These are phyloP conservation scores for Spodoptera littoralis DNA, from an alignment of 2,888 invertebrate species.

Conservation along the genomic window DNA sequence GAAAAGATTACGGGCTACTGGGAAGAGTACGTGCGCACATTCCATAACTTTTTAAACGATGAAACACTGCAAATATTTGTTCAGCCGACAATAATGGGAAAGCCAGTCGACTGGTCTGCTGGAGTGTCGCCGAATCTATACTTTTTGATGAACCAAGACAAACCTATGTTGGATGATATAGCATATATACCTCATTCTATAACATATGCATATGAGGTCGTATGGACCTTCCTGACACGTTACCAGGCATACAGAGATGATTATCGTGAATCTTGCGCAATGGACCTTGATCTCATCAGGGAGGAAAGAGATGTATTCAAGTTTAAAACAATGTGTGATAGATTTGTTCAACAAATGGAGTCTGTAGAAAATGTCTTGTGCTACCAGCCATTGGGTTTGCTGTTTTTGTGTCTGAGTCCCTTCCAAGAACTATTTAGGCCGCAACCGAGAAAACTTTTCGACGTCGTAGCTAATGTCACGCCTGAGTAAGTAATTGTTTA, in stretches of 20 bases:
- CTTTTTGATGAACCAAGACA: slow-evolving; percentile 92
- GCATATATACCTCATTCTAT: slow-evolving; percentile 89
- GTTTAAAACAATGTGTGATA: slow-evolving; percentile 91
- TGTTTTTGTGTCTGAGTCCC: slow-evolving; percentile 91
- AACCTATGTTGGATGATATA: slow-evolving; percentile 86
- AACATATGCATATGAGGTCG: slow-evolving; percentile 89
- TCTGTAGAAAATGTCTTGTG: slow-evolving; percentile 91
- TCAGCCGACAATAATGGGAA: slow-evolving; percentile 95
- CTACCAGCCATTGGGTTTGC: slow-evolving; percentile 92
- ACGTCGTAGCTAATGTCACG: slow-evolving; percentile 90
- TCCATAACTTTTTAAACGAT: slow-evolving; percentile 92
- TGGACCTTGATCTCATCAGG: slow-evolving; percentile 90
- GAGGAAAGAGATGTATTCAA: slow-evolving; percentile 90
- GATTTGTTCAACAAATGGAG: slow-evolving; percentile 91
- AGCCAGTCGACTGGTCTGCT: slow-evolving; percentile 93
- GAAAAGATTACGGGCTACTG: slow-evolving; percentile 90
- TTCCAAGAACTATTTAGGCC: slow-evolving; percentile 93
- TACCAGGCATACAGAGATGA: slow-evolving; percentile 91
- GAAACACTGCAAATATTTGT: slow-evolving; percentile 92
- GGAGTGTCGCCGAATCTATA: slow-evolving; percentile 92
- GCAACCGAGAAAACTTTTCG: slow-evolving; percentile 91
- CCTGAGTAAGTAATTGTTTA: slow-evolving; percentile 88
- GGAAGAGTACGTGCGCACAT: slow-evolving; percentile 91
- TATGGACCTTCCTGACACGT: slow-evolving; percentile 90
- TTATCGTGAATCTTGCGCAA: slow-evolving; percentile 91